These are phyloP conservation scores for Netelia fuscicornis DNA, from an alignment of 2,888 invertebrate species.

Conservation along the genomic window DNA sequence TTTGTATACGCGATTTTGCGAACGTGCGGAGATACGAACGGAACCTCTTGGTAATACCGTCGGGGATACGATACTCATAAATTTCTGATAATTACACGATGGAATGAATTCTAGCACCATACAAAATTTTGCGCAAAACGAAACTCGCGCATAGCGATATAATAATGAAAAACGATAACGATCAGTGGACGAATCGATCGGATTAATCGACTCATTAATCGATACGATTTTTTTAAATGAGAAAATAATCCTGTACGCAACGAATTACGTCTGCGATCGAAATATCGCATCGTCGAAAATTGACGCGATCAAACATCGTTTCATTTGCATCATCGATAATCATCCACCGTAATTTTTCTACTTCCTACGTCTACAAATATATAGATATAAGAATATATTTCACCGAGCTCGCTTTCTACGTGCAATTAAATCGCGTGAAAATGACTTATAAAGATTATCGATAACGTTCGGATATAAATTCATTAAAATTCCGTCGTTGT, in stretches of 20 bases:
- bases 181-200: background rate
- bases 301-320: too few species aligned
- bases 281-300: background rate
- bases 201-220: background rate
- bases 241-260: background rate
- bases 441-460: constrained; percentile 8
- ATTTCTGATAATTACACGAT: constrained; percentile 7
- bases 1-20: constrained; percentile 17
- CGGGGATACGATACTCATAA: background rate
- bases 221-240: constrained; percentile 13
- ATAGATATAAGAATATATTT: background rate
- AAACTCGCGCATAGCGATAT: background rate
- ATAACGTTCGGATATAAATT: constrained; percentile 29
- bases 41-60: constrained; percentile 14
- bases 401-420: background rate
- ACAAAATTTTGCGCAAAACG: constrained; percentile 3
- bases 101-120: constrained; percentile 13
- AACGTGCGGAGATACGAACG: constrained; percentile 3
- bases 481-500: background rate
- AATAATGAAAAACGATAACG: background rate
- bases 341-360: too few species aligned
- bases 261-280: background rate
- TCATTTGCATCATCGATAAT: too few species aligned
- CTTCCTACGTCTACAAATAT: too few species aligned
- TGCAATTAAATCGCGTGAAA: background rate